Percentiles rank a stretch among this genome's conserved stretches.
Evolutionary conservation across 2,113 vertebrate species (phyloP).

Genomic region (Todiramphus chloris): DNA sequence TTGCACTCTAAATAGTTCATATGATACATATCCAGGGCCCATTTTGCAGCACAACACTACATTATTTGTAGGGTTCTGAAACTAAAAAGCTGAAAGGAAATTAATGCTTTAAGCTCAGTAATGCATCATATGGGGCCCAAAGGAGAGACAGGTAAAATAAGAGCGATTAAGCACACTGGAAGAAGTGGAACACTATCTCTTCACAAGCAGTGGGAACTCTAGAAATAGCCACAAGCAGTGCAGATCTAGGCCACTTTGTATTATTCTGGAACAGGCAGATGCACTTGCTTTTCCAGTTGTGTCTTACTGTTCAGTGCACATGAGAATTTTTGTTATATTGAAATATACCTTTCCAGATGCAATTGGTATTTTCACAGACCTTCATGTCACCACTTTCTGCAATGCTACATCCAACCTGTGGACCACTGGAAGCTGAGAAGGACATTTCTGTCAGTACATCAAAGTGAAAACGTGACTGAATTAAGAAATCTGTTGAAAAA

Average conservation of each 20-base stretch:
- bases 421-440: not conserved
- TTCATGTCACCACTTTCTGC: not conserved
- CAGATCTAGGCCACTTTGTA: not conserved
- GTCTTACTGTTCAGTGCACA: not conserved
- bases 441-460: constrained; percentile 24
- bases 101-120: not conserved
- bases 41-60: not conserved
- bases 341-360: constrained; percentile 46
- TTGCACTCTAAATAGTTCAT: not conserved
- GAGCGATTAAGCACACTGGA: not conserved
- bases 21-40: not conserved
- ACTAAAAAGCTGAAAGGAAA: not conserved
- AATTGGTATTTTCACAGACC: constrained; percentile 24
- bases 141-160: not conserved
- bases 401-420: not conserved
- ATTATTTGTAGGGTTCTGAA: not conserved
- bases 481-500: not conserved
- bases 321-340: not conserved
- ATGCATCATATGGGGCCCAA: not conserved
- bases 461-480: not conserved
- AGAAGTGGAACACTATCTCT: not conserved
- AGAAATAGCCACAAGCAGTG: not conserved
- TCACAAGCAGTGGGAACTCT: not conserved
- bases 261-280: not conserved
- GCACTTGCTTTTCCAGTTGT: not conserved